Evolutionary conservation across 2,797 vertebrate species (phyloP), one percentile per base, ranked within the genome.

Genomic region (Epinephelus coioides): DNA sequence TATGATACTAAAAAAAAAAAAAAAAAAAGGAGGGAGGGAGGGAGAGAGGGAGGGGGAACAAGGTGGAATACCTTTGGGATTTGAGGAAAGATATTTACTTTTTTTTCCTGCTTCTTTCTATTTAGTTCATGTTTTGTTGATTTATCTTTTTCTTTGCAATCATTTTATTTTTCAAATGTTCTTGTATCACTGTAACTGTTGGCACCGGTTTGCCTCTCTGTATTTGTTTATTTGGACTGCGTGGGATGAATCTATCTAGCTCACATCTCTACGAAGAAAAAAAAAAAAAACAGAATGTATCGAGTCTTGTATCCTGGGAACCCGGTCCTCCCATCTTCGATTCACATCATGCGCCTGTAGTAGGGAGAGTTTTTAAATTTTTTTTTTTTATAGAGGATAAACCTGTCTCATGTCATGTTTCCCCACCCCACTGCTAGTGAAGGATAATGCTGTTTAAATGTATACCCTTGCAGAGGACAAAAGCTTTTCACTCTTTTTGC

Each of bases 401-500:
- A 75, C 73, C 78, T 73, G 78, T 90, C 76, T 82, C 71, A 86
- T 86, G 85, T 88, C 86, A 86, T 87, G 82, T 81, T 55, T 15
- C 27, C 66, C 82, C 65, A 21, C 21, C 34, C 46, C 74, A 79
- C 86, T 82, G 86, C 88, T 91, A 88, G 86, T 89, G 87, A 91
- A 86, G 84, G 86, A 91, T 87, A 84, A 89, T 86, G 88, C 88
- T 89, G 88, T 93, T 89, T 93, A 85, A 91, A 90, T 94, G 91
- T 94, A 86, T 87, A 86, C 82, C 86, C 84, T 90, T 92, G 94
- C 94, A 79, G 94, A 96, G 86, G 86, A 91, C 89, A 91, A 92
- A 91, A 95, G 96, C 96, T 96, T 92, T 96, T 95, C 79, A 95
- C 94, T 96, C 93, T 92, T 93, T 97, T 94, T 95, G 96, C 96